A percentile compares a stretch with the other conserved stretches of the same genome.
Conservation (phyloP, 2,888 invertebrate species). For the Synergus laeviventris region DNA sequence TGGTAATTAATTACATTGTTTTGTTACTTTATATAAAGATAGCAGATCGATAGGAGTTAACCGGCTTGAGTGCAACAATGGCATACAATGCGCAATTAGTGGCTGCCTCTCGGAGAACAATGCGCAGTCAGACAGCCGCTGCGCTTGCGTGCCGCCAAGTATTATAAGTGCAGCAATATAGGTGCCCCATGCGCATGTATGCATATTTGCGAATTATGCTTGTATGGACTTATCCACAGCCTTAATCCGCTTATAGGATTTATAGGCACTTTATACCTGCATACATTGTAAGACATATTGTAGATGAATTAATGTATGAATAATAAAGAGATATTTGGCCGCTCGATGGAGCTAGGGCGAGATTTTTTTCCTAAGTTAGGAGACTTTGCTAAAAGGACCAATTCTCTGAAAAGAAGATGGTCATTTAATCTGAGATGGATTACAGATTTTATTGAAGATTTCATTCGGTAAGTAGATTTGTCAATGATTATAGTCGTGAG, state of each 20-base stretch:
- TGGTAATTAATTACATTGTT: constrained; percentile 76
- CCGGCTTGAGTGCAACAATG: constrained; percentile 68
- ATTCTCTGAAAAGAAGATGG: background rate
- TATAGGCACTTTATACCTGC: constrained; percentile 9
- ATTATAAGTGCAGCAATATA: constrained; percentile 53
- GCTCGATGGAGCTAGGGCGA: background rate
- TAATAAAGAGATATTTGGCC: constrained; percentile 20
- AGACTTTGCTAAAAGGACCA: constrained; percentile 7
- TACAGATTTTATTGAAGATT: too few species aligned
- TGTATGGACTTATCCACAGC: constrained; percentile 3
- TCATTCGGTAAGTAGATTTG: too few species aligned
- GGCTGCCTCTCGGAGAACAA: constrained; percentile 65
- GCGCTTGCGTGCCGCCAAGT: constrained; percentile 61
- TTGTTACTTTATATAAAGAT: constrained; percentile 75
- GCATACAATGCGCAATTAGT: constrained; percentile 75
- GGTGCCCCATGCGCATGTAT: background rate
- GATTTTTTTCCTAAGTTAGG: background rate
- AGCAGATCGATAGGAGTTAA: constrained; percentile 73
- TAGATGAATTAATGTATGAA: background rate
- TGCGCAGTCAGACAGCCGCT: constrained; percentile 63
- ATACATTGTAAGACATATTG: constrained; percentile 18
- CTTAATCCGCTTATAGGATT: constrained; percentile 30
- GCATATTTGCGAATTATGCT: background rate
- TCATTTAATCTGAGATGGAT: background rate
- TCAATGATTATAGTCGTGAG: too few species aligned